Base-by-base conservation (phyloP, 2,113 vertebrate species). In the Muscicapa adusta region DNA sequence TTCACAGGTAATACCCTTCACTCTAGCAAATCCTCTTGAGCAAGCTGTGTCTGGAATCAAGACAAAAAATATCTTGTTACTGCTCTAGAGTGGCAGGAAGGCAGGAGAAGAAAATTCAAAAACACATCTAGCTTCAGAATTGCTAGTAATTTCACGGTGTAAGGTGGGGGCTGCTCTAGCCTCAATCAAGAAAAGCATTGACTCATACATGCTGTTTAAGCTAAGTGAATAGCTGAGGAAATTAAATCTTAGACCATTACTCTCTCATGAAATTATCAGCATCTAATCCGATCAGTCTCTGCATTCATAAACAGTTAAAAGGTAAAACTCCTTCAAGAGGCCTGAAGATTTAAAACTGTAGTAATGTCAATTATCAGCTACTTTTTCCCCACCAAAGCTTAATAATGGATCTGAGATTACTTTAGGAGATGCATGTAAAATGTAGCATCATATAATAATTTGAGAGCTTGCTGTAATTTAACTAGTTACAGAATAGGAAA, bases 1-100 rank as follows among this genome's bases (percentile, higher is more conserved):
- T 98, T 98, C 98, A 96, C 98, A 98, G 68, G 91, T 90, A 70
- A 97, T 71, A 48, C 98, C 98, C 61, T 96, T 98, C 45, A 98
- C 96, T 95, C 97, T 97, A 58, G 98, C 97, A 92, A 97, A 98
- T 86, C 98, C 98, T 97, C 97, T 96, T 40, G 97, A 97, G 88
- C 98, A 98, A 76, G 97, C 93, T 40, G 96, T 60, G 82, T 98
- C 98, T 98, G 91, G 17, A 96, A 93, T 73, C 34, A 77, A 94
- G 73, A 6, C 76, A 87, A 53, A 91, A 91, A 91, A 71, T 13
- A 81, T 47, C 5, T 4, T 20, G 74, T 86, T 54, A 56, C n/a
- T 78, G 23, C 23, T 85, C 82, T 14, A 73, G 38, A 93, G 78
- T 10, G 11, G 60, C 18, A 81, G 20, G 40, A 89, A 61, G 29